A percentile compares a stretch with the other conserved stretches of the same genome.
Evolutionary conservation across 2,797 vertebrate genomes (phyloP).

Genomic region (Pantherophis alleghaniensis): DNA sequence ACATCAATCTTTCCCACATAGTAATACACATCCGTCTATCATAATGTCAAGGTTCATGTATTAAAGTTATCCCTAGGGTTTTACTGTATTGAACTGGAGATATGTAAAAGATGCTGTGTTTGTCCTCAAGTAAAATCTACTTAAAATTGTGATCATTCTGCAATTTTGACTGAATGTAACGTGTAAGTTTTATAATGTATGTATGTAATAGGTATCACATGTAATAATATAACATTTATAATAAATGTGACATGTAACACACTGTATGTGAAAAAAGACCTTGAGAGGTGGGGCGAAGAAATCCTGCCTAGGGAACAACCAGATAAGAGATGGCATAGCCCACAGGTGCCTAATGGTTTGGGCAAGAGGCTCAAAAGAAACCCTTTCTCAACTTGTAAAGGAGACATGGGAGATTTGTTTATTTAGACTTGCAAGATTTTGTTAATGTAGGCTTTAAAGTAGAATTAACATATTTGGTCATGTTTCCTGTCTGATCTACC

Average conservation of each 20-base stretch:
- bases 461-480: neutral
- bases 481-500: neutral
- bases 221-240: neutral
- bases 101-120: neutral
- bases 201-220: neutral
- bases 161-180: neutral
- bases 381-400: neutral
- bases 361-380: neutral
- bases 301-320: neutral
- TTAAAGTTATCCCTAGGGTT: neutral
- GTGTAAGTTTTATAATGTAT: neutral
- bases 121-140: conserved; percentile 6
- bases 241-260: neutral
- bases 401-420: neutral
- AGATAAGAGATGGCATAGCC: neutral
- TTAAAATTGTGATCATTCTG: neutral
- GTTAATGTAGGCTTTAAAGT: neutral
- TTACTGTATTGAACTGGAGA: neutral
- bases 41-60: neutral
- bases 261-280: neutral
- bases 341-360: neutral
- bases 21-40: neutral
- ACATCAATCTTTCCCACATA: neutral
- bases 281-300: neutral
- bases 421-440: neutral